Evolutionary conservation across 2,113 vertebrate genomes (phyloP).

Genomic region (Myanophis thanlyinensis): DNA sequence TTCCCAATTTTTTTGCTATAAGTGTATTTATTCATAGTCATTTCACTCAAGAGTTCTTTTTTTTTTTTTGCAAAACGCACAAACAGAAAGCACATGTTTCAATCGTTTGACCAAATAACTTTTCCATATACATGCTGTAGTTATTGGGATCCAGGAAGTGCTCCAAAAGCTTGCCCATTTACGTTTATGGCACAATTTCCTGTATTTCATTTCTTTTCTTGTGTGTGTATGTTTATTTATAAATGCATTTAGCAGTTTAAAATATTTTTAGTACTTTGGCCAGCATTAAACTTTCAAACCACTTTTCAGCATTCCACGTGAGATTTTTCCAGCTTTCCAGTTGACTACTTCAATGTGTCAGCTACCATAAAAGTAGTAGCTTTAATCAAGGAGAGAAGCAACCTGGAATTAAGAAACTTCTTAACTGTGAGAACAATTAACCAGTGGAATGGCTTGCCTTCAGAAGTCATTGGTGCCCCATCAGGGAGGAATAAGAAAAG

Average conservation of each 20-base stretch:
- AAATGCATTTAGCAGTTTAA: constrained; percentile 43
- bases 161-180: constrained; percentile 52
- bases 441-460: neutral
- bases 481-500: neutral
- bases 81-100: constrained; percentile 79
- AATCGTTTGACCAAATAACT: constrained; percentile 72
- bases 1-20: constrained; percentile 77
- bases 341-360: neutral
- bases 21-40: constrained; percentile 74
- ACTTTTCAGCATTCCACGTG: constrained; percentile 15
- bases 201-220: constrained; percentile 14
- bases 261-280: constrained; percentile 23
- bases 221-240: constrained; percentile 53
- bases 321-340: constrained; percentile 4
- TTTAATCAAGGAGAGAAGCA: neutral
- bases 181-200: constrained; percentile 51
- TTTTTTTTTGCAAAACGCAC: constrained; percentile 72
- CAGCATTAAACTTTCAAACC: neutral
- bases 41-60: constrained; percentile 48
- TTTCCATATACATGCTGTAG: constrained; percentile 57
- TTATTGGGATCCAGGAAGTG: constrained; percentile 44
- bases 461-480: neutral
- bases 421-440: neutral
- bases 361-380: neutral
- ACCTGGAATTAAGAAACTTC: neutral